Conservation (phyloP, 2,888 invertebrate genomes). For the Dysmachus trigonus region DNA sequence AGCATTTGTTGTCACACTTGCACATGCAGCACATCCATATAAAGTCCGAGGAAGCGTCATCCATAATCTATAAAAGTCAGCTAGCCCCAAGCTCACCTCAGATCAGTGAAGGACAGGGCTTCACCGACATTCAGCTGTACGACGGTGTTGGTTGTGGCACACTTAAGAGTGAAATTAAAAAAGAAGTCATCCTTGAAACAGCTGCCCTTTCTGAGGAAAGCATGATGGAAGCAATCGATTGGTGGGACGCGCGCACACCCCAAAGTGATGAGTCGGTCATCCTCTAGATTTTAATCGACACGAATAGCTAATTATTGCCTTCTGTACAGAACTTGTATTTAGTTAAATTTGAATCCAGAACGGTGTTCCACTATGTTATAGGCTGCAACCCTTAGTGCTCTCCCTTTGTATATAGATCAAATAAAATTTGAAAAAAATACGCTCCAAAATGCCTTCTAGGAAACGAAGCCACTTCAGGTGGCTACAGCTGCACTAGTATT, state of each 20-base stretch:
- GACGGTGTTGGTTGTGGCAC: conserved; percentile 22
- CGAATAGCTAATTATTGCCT: not conserved
- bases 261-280: conserved; percentile 57
- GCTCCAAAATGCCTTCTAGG: conserved; percentile 36
- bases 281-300: not conserved
- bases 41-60: conserved; percentile 16
- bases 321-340: not conserved
- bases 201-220: conserved; percentile 64
- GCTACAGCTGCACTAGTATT: conserved; percentile 4
- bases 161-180: conserved; percentile 52
- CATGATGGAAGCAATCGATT: conserved; percentile 68
- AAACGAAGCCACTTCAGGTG: not conserved
- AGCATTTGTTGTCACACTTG: conserved; percentile 44
- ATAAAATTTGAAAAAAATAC: conserved; percentile 36
- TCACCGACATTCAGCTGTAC: conserved; percentile 44
- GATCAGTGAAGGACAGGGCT: conserved; percentile 40
- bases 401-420: conserved; percentile 8
- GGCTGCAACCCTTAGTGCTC: not conserved
- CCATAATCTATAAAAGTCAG: conserved; percentile 48
- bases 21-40: conserved; percentile 37
- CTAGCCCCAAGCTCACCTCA: conserved; percentile 47
- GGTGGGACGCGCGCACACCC: conserved; percentile 67
- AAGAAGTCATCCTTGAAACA: conserved; percentile 62
- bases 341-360: conserved; percentile 23
- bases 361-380: conserved; percentile 33